Evolutionary conservation across 2,888 invertebrate genomes (phyloP), one percentile per base, ranked within the genome.

Genomic region (Hirtodrosophila histrioides): DNA sequence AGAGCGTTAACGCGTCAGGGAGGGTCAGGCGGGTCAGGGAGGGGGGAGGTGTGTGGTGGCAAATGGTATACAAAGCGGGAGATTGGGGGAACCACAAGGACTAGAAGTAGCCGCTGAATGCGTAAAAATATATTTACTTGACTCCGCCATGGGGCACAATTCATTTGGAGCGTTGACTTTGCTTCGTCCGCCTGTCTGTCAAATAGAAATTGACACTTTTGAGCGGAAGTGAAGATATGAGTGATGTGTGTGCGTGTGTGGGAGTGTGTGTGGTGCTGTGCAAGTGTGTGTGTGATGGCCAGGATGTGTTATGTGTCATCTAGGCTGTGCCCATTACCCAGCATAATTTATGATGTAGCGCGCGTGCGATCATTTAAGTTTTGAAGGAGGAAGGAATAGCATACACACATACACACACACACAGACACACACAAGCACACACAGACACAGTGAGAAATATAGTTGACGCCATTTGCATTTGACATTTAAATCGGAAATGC

Each of bases 401-500:
- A 29, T 10, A 43, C 11, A 48, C 36, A 55, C 46, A 24, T n/a
- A 33, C 31, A 31, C 27, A 36, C 12, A 40, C 9, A 48, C 9
- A 58, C 2, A 51, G 24, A 31, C 27, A 36, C 12, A 40, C 9
- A 48, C 9, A 58, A 0, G 41, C 11, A 7, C 51, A 53, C 36
- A 8, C 31, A 17, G 50, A 35, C 35, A 35, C 35, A 49, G 44
- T 36, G 74, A 75, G 54, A 75, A 75, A 70, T 72, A 75, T 72
- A 64, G 72, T 69, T 60, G 51, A 61, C 48, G 56, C 39, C 76
- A 73, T 75, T 75, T 75, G 74, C 74, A 72, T 75, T 77, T 75
- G 74, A 75, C 74, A 75, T 77, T 77, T 77, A 77, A 75, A 77
- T 75, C 72, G 77, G 43, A 53, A 54, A 65, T 75, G 78, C 74